Conservation (phyloP, 2,888 invertebrate genomes). For the Muschampia plurimacula region DNA sequence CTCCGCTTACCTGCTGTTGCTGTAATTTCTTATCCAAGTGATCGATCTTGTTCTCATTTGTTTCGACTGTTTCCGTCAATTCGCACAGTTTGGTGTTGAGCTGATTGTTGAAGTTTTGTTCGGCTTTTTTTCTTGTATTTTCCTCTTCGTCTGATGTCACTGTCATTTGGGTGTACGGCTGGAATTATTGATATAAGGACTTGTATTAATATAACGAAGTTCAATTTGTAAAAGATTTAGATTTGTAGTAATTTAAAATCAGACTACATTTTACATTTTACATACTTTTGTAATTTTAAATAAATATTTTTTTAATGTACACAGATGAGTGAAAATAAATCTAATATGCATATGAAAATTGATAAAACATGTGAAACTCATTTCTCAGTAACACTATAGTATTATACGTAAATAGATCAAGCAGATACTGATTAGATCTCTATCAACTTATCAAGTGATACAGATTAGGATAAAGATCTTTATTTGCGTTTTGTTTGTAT, state of each 20-base stretch:
- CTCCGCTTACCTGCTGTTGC: conserved; percentile 86
- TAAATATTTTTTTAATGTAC: no score
- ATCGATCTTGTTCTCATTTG: conserved; percentile 84
- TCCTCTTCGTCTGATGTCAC: conserved; percentile 93
- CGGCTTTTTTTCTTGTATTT: conserved; percentile 85
- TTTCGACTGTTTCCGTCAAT: conserved; percentile 55
- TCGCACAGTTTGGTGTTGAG: conserved; percentile 84
- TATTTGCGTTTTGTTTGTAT: neutral
- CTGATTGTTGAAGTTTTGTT: conserved; percentile 77
- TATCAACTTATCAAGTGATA: neutral
- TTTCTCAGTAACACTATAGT: neutral
- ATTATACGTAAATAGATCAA: neutral
- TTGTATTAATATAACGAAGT: neutral
- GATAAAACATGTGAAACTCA: no score
- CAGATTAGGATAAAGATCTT: conserved; percentile 13
- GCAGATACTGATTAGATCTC: neutral
- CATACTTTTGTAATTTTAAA: no score
- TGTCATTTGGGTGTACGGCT: conserved; percentile 90
- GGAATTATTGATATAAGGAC: conserved; percentile 46
- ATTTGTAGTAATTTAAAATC: no score
- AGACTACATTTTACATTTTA: no score
- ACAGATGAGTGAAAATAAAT: no score
- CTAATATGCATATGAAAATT: no score
- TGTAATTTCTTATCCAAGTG: conserved; percentile 88
- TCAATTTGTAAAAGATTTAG: no score